Evolutionary conservation across 1,140 invertebrate species (phyloP).

Genomic region (Lasioglossum baleicum): DNA sequence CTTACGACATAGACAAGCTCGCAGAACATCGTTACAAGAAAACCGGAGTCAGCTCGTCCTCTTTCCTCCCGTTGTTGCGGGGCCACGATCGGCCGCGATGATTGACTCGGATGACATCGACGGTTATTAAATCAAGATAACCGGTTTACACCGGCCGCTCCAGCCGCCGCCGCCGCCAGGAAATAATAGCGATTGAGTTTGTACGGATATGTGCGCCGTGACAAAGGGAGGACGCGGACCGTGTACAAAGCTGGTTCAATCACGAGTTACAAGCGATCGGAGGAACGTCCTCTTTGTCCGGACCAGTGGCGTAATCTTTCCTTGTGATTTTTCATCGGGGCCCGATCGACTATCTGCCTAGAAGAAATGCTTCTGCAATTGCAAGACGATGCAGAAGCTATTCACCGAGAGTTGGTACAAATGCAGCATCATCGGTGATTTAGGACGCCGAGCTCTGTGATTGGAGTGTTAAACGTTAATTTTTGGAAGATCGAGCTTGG

Average conservation of each 20-base stretch:
- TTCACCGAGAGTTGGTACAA: no score
- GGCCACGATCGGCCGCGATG: constrained; percentile 22
- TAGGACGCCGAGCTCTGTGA: no score
- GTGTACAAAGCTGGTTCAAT: constrained; percentile 60
- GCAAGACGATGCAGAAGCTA: no score
- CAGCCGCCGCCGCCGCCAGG: constrained; percentile 11
- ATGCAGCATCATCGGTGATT: no score
- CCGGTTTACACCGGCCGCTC: constrained; percentile 36
- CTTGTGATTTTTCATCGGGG: constrained; percentile 19
- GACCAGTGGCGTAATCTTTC: constrained; percentile 60
- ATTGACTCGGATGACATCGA: constrained; percentile 68
- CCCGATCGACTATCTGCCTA: constrained; percentile 20
- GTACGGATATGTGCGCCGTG: constrained; percentile 56
- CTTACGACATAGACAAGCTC: constrained; percentile 9
- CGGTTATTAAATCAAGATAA: constrained; percentile 73
- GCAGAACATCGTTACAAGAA: constrained; percentile 41
- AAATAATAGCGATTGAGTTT: constrained; percentile 63
- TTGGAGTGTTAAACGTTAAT: no score
- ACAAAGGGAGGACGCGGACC: constrained; percentile 57
- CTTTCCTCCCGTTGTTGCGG: background rate
- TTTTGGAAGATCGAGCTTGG: no score
- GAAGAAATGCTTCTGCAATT: no score
- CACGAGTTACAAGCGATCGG: constrained; percentile 61
- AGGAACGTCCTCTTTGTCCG: constrained; percentile 46
- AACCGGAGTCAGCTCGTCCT: constrained; percentile 14